Evolutionary conservation across 2,888 invertebrate species (phyloP).

Genomic region (Xestobium rufovillosum): DNA sequence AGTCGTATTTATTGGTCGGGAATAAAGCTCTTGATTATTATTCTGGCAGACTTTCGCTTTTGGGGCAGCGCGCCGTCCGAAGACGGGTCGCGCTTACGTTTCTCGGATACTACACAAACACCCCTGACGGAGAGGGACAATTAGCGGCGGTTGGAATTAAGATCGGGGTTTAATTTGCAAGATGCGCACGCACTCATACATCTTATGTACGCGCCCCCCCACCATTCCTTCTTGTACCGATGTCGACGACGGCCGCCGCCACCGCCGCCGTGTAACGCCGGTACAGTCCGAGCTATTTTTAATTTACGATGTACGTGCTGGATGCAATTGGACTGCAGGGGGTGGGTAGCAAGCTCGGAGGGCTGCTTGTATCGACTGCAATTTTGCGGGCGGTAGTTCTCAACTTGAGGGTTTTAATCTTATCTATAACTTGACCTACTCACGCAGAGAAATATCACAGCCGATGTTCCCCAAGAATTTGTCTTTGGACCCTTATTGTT

Average conservation of each 20-base stretch:
- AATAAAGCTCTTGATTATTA: slow-evolving; percentile 41
- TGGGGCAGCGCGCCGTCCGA: slow-evolving; percentile 25
- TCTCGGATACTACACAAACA: slow-evolving; percentile 8
- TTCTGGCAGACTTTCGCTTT: slow-evolving; percentile 39
- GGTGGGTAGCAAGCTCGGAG: slow-evolving; percentile 7
- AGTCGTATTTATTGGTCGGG: slow-evolving; percentile 42
- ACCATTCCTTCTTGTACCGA: slow-evolving; percentile 19
- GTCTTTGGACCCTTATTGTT: no score
- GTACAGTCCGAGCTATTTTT: slow-evolving; percentile 34
- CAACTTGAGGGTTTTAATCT: no score
- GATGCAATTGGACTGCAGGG: slow-evolving; percentile 19
- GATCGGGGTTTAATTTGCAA: slow-evolving; percentile 22
- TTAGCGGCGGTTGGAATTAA: slow-evolving; percentile 36
- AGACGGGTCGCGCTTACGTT: slow-evolving; percentile 18
- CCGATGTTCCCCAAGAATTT: no score
- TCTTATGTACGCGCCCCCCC: slow-evolving; percentile 18
- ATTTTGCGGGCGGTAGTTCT: no score
- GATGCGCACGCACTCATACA: slow-evolving; percentile 25
- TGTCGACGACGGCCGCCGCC: slow-evolving; percentile 10
- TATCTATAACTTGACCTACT: no score
- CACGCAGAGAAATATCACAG: no score
- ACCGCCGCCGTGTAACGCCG: slow-evolving; percentile 19
- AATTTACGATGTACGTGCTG: slow-evolving; percentile 34
- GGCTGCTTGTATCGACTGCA: slow-evolving; percentile 26
- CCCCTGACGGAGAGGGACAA: slow-evolving; percentile 27